Percentiles rank a stretch among this genome's conserved stretches.
These are phyloP conservation scores for Hydropsyche tenuis DNA, from an alignment of 1,140 invertebrate genomes.

Conservation along the genomic window DNA sequence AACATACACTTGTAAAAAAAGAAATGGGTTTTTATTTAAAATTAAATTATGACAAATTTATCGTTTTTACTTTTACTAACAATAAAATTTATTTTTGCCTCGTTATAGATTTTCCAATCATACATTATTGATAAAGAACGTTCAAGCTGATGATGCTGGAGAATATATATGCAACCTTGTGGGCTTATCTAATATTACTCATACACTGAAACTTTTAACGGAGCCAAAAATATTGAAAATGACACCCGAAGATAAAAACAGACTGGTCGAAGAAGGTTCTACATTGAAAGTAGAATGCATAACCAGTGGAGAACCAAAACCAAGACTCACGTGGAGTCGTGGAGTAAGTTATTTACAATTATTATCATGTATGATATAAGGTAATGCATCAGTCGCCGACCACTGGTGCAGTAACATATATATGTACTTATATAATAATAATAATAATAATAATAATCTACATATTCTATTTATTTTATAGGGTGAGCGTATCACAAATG, in stretches of 20 bases:
- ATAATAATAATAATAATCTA: too few species aligned
- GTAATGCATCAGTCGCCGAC: too few species aligned
- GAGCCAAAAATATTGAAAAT: constrained; percentile 27
- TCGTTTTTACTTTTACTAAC: too few species aligned
- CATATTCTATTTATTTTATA: constrained; percentile 30
- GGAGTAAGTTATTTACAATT: constrained; percentile 34
- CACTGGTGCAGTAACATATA: too few species aligned
- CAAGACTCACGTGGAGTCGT: constrained; percentile 40
- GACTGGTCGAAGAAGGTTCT: constrained; percentile 30
- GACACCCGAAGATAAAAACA: constrained; percentile 16
- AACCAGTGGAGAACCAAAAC: constrained; percentile 35
- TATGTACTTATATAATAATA: too few species aligned
- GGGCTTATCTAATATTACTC: background rate
- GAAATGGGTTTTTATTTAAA: too few species aligned
- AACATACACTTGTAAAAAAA: too few species aligned
- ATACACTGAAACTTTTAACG: background rate
- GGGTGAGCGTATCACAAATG: constrained; percentile 37
- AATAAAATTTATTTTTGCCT: background rate
- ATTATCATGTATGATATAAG: too few species aligned
- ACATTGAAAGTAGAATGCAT: constrained; percentile 36
- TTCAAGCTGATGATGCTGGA: constrained; percentile 5
- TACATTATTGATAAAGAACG: background rate
- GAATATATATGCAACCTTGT: background rate
- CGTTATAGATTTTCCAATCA: background rate
- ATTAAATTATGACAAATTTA: too few species aligned